Evolutionary conservation across 2,113 vertebrate genomes (phyloP).

Genomic region (Lonchura striata): DNA sequence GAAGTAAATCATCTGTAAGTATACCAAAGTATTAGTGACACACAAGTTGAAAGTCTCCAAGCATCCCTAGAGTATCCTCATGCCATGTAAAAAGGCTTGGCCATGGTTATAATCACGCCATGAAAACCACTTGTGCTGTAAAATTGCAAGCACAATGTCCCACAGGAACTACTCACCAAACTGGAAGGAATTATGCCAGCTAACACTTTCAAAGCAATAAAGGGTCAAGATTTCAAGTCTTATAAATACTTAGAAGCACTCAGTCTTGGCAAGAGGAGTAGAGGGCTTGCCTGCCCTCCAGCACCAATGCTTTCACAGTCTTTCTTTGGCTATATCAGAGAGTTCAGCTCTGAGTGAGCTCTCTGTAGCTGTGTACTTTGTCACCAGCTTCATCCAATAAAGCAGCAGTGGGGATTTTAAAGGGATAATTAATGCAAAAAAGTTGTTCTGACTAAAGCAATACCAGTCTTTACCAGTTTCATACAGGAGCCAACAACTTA

Average conservation of each 20-base stretch:
- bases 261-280: not conserved
- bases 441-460: not conserved
- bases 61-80: not conserved
- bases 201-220: not conserved
- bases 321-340: not conserved
- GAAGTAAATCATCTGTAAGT: not conserved
- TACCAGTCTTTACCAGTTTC: not conserved
- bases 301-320: not conserved
- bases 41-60: not conserved
- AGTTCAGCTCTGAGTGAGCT: not conserved
- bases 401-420: not conserved
- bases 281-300: not conserved
- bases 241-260: not conserved
- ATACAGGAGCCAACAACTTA: not conserved
- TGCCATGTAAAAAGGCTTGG: not conserved
- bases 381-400: not conserved
- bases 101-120: not conserved
- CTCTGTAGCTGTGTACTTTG: not conserved
- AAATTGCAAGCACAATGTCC: not conserved
- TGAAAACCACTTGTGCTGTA: accelerated
- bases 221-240: not conserved
- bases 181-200: not conserved
- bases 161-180: not conserved
- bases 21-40: not conserved
- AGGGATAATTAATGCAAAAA: not conserved